Percentiles rank a stretch among this genome's conserved stretches.
Evolutionary conservation across 2,888 invertebrate genomes (phyloP).

Genomic region (Colletes collaris): DNA sequence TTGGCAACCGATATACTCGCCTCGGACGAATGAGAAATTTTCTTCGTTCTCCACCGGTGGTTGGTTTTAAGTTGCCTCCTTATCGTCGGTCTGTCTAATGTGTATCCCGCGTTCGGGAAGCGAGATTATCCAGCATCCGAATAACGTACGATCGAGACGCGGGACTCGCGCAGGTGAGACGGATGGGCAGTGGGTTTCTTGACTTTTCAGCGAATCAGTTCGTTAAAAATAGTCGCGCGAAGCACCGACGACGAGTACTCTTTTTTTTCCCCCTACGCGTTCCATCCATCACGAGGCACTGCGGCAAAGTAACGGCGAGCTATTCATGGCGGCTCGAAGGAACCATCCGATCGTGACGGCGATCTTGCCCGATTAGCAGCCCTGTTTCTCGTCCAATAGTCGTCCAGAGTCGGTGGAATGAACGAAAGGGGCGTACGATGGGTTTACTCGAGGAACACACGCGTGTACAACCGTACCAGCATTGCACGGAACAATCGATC

Average conservation of each 20-base stretch:
- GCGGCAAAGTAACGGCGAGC: conserved; percentile 44
- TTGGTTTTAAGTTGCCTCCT: background rate
- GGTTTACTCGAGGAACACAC: conserved; percentile 38
- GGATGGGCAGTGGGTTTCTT: conserved; percentile 50
- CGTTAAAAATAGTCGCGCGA: conserved; percentile 14
- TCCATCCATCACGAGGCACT: conserved; percentile 52
- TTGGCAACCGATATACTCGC: conserved; percentile 65
- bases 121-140: no score
- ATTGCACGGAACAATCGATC: conserved; percentile 46
- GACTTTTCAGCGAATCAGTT: conserved; percentile 17
- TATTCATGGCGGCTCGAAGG: conserved; percentile 20
- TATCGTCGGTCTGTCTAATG: no score
- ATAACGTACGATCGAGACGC: background rate
- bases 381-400: conserved; percentile 5
- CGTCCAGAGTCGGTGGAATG: background rate
- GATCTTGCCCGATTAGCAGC: conserved; percentile 5
- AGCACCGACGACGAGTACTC: conserved; percentile 10
- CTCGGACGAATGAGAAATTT: conserved; percentile 17
- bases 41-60: no score
- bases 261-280: background rate
- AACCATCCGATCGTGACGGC: conserved; percentile 25
- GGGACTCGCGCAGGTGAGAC: background rate
- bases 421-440: conserved; percentile 20
- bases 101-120: no score
- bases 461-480: conserved; percentile 42